Evolutionary conservation across 2,888 invertebrate species (phyloP), one percentile per base, ranked within the genome.

Genomic region (Sinohyriopsis cumingii): DNA sequence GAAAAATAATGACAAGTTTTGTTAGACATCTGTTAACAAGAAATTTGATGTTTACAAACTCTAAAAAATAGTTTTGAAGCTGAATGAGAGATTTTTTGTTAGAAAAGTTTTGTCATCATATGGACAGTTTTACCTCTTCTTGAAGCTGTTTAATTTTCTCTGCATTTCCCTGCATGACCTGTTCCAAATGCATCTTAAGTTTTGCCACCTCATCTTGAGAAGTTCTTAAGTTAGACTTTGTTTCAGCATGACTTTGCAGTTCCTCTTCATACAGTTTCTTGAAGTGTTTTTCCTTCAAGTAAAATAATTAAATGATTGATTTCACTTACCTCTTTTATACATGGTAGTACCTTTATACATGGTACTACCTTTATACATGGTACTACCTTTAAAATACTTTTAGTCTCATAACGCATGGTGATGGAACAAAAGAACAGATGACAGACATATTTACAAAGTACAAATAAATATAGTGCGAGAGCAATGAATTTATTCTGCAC

Each of bases 261-360:
- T 85, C 86, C 57, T 68, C 66, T 63, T 84, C 81, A 57, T 82
- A 77, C 56, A 78, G 63, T 55, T 71, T 72, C 67, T 82, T 85
- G 63, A 78, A 82, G 24, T 77, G 69, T 57, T 77, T 77, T 65
- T 83, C 85, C 86, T 86, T 72, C 53, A 59, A 71, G n/a, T 59
- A 60, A 55, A 25, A 55, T 15, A 57, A 56, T n/a, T 0, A 56
- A 19, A 68, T n/a, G 19, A 67, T 22, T 53, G 24, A 63, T 33
- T 20, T 22, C 62, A 45, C 45, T 22, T 19, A 64, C 18, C 15
- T 19, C 18, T 55, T 45, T 63, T 22, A 45, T 63, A 33, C 33
- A 22, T 28, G 53, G 1, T 33, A 28, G 7, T 63, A 18, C 15
- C 45, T 45, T 45, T 12, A 15, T n/a, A 33, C 33, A 22, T 28